These are phyloP conservation scores for Lepidurus packardi DNA, from an alignment of 1,140 invertebrate species.

Conservation along the genomic window DNA sequence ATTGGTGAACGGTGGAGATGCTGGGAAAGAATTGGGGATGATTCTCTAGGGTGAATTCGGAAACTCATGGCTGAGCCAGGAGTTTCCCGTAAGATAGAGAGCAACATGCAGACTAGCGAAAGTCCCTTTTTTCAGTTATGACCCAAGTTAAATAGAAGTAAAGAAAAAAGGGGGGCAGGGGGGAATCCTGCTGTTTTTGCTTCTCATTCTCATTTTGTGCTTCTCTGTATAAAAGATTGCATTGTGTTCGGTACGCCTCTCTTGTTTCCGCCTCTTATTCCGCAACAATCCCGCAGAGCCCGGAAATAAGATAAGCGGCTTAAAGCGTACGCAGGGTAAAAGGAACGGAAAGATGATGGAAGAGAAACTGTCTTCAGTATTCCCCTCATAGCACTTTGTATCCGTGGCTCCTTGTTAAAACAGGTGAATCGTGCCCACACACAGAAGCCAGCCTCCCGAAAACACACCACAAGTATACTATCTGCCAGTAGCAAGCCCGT, in stretches of 20 bases:
- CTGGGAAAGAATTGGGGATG: not conserved
- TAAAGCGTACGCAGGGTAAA: slow-evolving; percentile 19
- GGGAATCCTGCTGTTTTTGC: not conserved
- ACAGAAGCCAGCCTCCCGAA: not conserved
- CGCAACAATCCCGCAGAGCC: not conserved
- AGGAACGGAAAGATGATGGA: not conserved
- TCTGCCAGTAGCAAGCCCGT: too few relatives aligned
- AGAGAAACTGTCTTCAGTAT: not conserved
- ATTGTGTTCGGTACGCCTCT: not conserved
- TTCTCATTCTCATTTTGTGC: not conserved
- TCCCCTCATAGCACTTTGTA: not conserved
- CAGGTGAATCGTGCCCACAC: not conserved
- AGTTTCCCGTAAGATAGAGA: not conserved
- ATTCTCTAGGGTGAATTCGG: slow-evolving; percentile 8
- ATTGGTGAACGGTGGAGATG: not conserved
- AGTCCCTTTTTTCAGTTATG: not conserved
- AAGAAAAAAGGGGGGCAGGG: not conserved
- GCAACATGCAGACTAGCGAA: not conserved
- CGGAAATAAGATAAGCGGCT: slow-evolving; percentile 26
- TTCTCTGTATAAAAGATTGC: too few relatives aligned
- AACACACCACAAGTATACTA: not conserved
- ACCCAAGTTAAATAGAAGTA: not conserved
- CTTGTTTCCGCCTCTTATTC: not conserved
- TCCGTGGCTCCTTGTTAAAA: slow-evolving; percentile 24
- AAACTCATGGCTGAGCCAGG: not conserved